Evolutionary conservation across 2,888 invertebrate genomes (phyloP).

Genomic region (Mycalesis mineus): DNA sequence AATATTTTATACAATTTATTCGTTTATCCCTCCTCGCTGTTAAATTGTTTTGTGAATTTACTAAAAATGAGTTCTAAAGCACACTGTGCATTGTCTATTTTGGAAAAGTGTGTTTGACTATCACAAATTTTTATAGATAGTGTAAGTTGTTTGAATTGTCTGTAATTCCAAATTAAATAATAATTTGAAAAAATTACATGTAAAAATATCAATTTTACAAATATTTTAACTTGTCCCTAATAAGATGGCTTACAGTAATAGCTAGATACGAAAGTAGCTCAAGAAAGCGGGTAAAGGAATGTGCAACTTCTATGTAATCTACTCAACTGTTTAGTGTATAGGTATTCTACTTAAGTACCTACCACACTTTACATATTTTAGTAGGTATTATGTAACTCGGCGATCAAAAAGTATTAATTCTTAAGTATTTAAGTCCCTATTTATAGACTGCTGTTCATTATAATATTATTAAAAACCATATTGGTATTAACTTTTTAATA

Average conservation of each 20-base stretch:
- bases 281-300: neutral
- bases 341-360: neutral
- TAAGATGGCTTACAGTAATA: neutral
- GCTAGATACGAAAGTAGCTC: neutral
- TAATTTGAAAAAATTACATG: neutral
- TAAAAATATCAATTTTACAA: neutral
- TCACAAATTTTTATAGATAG: too few species aligned
- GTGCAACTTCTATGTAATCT: neutral
- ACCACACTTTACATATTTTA: neutral
- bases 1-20: neutral
- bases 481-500: conserved; percentile 37
- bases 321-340: neutral
- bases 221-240: neutral
- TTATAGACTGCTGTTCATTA: conserved; percentile 27
- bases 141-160: too few species aligned
- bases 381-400: neutral
- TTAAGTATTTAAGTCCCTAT: neutral
- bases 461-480: conserved; percentile 41
- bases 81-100: too few species aligned
- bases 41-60: too few species aligned
- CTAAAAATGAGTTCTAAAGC: too few species aligned
- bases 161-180: too few species aligned
- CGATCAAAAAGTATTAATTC: neutral
- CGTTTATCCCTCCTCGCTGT: neutral
- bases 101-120: too few species aligned